Percentiles rank a stretch among this genome's conserved stretches.
These are phyloP conservation scores for Panzeria rudis DNA, from an alignment of 2,888 invertebrate genomes.

Conservation along the genomic window DNA sequence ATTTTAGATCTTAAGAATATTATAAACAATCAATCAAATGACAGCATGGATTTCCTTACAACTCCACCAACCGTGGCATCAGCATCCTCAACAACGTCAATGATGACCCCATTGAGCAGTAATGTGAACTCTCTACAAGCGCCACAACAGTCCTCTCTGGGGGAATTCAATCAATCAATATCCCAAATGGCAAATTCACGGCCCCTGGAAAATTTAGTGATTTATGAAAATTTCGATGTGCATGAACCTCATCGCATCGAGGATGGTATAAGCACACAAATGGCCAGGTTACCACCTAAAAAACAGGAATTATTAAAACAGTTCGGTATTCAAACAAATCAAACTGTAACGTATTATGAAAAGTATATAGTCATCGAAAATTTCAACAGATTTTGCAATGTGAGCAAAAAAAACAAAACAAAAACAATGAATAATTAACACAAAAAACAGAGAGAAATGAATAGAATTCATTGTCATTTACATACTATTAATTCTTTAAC, in stretches of 20 bases:
- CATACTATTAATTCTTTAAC: background rate
- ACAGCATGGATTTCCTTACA: conserved; percentile 80
- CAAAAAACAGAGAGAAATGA: conserved; percentile 3
- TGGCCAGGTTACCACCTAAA: conserved; percentile 83
- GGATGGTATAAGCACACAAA: conserved; percentile 83
- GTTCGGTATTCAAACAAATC: conserved; percentile 84
- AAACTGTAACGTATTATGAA: conserved; percentile 84
- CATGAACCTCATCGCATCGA: conserved; percentile 83
- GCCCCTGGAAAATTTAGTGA: conserved; percentile 80
- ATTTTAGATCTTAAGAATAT: conserved; percentile 83
- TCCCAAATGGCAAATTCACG: conserved; percentile 57
- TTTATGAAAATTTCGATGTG: conserved; percentile 83
- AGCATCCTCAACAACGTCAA: conserved; percentile 72
- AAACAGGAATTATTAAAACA: conserved; percentile 84
- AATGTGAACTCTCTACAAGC: conserved; percentile 39
- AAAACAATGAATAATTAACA: conserved; percentile 14
- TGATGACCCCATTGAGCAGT: conserved; percentile 50
- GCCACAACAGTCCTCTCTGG: conserved; percentile 41
- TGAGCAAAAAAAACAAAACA: conserved; percentile 82
- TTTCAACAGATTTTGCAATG: conserved; percentile 84
- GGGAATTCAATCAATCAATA: conserved; percentile 56
- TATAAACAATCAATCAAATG: conserved; percentile 80
- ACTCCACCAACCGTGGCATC: conserved; percentile 72
- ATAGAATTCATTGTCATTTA: conserved; percentile 12
- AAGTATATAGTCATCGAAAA: conserved; percentile 84